Evolutionary conservation across 2,797 vertebrate genomes (phyloP).

Genomic region (Enteromius thamalakanensis): DNA sequence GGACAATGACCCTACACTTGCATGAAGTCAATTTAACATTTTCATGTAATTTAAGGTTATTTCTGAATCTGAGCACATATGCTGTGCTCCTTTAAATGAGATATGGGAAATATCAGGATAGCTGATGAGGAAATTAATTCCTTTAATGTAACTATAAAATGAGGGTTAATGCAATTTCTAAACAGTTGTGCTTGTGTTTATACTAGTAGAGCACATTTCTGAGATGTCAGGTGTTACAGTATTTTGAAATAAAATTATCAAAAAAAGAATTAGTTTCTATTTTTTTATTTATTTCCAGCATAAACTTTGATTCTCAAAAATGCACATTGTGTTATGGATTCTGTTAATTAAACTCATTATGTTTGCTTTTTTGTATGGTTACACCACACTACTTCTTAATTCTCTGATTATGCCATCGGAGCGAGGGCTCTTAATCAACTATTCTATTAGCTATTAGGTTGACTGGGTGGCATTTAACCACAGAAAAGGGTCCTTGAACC

Average conservation of each 20-base stretch:
- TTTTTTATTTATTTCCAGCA: neutral
- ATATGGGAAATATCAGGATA: conserved; percentile 2
- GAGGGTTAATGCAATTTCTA: neutral
- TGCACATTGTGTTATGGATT: conserved; percentile 10
- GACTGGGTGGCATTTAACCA: conserved; percentile 67
- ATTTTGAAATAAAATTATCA: neutral
- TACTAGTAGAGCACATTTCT: neutral
- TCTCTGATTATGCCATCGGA: conserved; percentile 46
- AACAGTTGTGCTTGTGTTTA: neutral
- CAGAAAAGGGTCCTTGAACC: conserved; percentile 61
- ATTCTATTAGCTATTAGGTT: conserved; percentile 63
- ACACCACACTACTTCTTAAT: conserved; percentile 38
- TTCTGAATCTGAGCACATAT: conserved; percentile 44
- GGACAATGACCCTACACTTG: conserved; percentile 31
- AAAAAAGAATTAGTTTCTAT: neutral
- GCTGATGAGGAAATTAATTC: neutral
- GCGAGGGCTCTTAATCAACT: conserved; percentile 64
- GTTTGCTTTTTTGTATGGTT: conserved; percentile 43
- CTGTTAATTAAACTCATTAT: conserved; percentile 44
- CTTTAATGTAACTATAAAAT: too few species aligned
- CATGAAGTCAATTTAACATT: conserved; percentile 47
- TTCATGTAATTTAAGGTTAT: conserved; percentile 52
- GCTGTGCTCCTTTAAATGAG: conserved; percentile 22
- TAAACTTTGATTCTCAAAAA: neutral
- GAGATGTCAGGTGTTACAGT: neutral